Percentiles rank a stretch among this genome's conserved stretches.
phyloP scores from a whole-genome alignment of 2,888 invertebrate genomes.

The Hyposoter dolosus region DNA sequence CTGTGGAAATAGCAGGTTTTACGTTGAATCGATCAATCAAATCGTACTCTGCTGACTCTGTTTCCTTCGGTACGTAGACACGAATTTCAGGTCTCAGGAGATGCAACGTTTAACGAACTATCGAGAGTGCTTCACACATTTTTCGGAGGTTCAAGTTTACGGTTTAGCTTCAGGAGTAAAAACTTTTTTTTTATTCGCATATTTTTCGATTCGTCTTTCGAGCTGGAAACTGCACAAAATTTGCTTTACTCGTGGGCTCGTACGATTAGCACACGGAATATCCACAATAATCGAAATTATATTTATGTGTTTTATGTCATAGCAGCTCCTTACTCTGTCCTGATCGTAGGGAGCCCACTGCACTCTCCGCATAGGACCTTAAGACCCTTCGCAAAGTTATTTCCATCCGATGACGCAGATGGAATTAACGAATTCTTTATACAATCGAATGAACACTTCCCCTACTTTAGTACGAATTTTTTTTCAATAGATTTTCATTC shows the following conservation, averaged over 20 bases:
- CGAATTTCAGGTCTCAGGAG: not conserved
- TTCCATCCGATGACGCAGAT: not conserved
- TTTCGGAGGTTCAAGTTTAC: not conserved
- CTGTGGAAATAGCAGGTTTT: not conserved
- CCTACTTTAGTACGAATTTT: not conserved
- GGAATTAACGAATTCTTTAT: not conserved
- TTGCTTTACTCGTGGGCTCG: not conserved
- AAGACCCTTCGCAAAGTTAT: not conserved
- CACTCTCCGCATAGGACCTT: not conserved
- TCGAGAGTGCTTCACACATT: not conserved
- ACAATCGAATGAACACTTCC: not conserved
- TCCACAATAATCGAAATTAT: not conserved
- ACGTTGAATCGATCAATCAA: constrained; percentile 2
- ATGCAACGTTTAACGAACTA: not conserved
- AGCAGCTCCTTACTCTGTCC: not conserved
- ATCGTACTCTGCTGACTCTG: not conserved
- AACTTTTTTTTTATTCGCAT: not conserved
- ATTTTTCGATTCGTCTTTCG: not conserved
- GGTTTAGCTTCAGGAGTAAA: not conserved
- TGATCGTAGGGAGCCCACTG: not conserved
- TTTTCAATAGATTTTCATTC: not conserved
- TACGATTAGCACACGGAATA: not conserved
- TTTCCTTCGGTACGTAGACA: not conserved
- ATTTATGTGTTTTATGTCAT: not conserved
- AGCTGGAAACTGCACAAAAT: not conserved